Evolutionary conservation across 2,888 invertebrate species (phyloP).

Genomic region (Chesias legatella): DNA sequence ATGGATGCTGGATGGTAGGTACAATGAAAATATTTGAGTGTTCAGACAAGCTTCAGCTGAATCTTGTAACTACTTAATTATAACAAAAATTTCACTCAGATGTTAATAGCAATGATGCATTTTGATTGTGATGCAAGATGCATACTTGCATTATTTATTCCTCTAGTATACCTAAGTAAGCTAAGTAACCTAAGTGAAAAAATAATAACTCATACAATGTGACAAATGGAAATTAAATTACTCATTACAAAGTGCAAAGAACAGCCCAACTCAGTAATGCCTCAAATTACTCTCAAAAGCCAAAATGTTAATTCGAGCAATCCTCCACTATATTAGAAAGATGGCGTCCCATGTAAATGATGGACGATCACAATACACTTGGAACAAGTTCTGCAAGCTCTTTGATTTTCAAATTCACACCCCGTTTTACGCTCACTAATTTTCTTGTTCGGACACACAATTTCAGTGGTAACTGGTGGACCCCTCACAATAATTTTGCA

Average conservation of each 20-base stretch:
- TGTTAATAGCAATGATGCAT: too few relatives aligned
- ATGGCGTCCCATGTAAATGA: constrained; percentile 73
- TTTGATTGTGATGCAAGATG: too few relatives aligned
- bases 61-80: too few relatives aligned
- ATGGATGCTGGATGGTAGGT: too few relatives aligned
- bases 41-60: too few relatives aligned
- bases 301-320: constrained; percentile 46
- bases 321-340: constrained; percentile 46
- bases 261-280: constrained; percentile 17
- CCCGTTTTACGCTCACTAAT: constrained; percentile 79
- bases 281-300: constrained; percentile 38
- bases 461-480: constrained; percentile 59
- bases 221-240: too few relatives aligned
- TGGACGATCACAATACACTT: constrained; percentile 66
- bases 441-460: constrained; percentile 80
- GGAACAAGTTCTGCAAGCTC: constrained; percentile 65
- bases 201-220: too few relatives aligned
- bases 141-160: too few relatives aligned
- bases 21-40: too few relatives aligned
- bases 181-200: too few relatives aligned
- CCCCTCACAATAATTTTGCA: constrained; percentile 75
- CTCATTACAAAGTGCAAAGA: not conserved
- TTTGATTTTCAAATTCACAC: constrained; percentile 78
- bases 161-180: too few relatives aligned
- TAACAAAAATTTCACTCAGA: too few relatives aligned